Percentiles rank a stretch among this genome's conserved stretches.
These are phyloP conservation scores for Gallirallus australis DNA, from an alignment of 2,797 vertebrate genomes.

Conservation along the genomic window DNA sequence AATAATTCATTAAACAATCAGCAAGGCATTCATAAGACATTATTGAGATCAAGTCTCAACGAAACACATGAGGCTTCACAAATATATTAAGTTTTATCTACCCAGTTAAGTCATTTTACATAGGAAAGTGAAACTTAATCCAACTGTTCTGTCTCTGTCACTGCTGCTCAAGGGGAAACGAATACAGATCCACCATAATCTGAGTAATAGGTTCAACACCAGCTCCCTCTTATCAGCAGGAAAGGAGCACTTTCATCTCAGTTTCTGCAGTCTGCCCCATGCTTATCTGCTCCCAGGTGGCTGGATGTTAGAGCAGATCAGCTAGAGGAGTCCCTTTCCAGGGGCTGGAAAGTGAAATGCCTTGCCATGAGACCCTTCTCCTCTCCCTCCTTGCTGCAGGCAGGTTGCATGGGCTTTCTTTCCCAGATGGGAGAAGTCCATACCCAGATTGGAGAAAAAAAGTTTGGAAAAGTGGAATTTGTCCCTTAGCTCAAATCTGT, in stretches of 20 bases:
- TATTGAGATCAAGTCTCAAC: conserved; percentile 50
- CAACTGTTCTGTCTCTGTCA: conserved; percentile 32
- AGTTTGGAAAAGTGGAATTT: neutral
- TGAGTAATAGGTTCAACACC: conserved; percentile 57
- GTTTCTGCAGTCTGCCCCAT: conserved; percentile 1
- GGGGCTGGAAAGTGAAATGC: neutral
- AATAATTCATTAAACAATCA: conserved; percentile 67
- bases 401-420: neutral
- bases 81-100: conserved; percentile 66
- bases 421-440: neutral
- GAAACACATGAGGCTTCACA: conserved; percentile 58
- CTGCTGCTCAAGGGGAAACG: conserved; percentile 49
- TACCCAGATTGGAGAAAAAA: neutral
- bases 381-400: neutral
- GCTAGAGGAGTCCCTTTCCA: neutral
- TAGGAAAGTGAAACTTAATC: conserved; percentile 61
- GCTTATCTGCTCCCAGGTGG: conserved; percentile 20
- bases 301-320: neutral
- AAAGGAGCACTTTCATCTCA: conserved; percentile 47
- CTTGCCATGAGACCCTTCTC: neutral
- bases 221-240: conserved; percentile 26
- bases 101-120: conserved; percentile 66
- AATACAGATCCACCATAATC: conserved; percentile 56
- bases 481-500: neutral
- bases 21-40: conserved; percentile 54